A percentile compares a stretch with the other conserved stretches of the same genome.
phyloP scores from a whole-genome alignment of 2,888 invertebrate species.

The Thysanoteuthis rhombus region DNA sequence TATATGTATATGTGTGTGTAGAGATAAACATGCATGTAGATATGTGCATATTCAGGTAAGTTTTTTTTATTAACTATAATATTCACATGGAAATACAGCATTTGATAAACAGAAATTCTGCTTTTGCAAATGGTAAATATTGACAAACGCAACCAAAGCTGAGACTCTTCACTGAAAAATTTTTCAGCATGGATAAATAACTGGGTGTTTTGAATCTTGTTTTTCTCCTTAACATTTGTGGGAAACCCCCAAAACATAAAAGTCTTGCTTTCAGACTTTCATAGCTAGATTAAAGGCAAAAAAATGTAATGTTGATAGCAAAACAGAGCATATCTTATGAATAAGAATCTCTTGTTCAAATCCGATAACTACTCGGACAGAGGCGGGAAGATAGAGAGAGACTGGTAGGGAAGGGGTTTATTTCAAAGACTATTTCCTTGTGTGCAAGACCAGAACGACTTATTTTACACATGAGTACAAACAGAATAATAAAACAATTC shows the following conservation, averaged over 20 bases:
- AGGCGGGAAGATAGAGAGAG: not conserved
- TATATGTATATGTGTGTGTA: no score
- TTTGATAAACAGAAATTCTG: not conserved
- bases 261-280: not conserved
- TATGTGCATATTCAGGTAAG: not conserved
- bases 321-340: not conserved
- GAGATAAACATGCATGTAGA: not conserved
- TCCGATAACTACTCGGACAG: not conserved
- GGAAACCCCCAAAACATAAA: not conserved
- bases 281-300: not conserved
- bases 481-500: not conserved
- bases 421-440: not conserved
- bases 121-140: not conserved
- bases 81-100: not conserved
- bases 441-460: not conserved
- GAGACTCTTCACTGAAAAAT: not conserved
- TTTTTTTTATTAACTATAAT: not conserved
- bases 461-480: not conserved
- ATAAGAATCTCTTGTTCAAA: not conserved
- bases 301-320: not conserved
- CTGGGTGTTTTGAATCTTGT: not conserved
- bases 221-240: not conserved
- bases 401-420: not conserved
- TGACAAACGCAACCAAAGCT: not conserved
- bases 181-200: conserved; percentile 12